Evolutionary conservation across 1,140 invertebrate genomes (phyloP).

Genomic region (Drosophila subpulchrella): DNA sequence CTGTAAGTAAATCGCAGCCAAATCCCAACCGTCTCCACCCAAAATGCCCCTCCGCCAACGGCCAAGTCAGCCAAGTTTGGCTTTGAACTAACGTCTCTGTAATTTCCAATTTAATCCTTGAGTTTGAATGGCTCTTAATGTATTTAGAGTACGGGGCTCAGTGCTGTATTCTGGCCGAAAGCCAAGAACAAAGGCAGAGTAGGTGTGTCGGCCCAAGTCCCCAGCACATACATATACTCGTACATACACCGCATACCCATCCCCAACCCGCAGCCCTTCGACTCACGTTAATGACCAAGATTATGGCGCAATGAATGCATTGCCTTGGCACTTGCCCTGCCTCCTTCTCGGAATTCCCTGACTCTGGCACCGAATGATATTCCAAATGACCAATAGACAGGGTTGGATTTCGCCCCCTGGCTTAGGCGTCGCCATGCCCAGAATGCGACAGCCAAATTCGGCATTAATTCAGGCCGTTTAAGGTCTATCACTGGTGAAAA

Average conservation of each 20-base stretch:
- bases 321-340: conserved; percentile 51
- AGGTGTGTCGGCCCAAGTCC: conserved; percentile 30
- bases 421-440: conserved; percentile 24
- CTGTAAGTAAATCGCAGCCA: conserved; percentile 88
- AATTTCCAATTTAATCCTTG: conserved; percentile 83
- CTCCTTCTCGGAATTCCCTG: conserved; percentile 17
- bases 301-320: conserved; percentile 81
- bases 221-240: neutral
- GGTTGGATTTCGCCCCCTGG: conserved; percentile 1
- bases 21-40: conserved; percentile 28
- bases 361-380: conserved; percentile 33
- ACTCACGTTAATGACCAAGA: conserved; percentile 78
- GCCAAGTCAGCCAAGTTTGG: conserved; percentile 62
- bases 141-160: conserved; percentile 54
- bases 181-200: conserved; percentile 61
- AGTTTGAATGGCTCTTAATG: conserved; percentile 79
- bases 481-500: conserved; percentile 20
- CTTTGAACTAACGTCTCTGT: conserved; percentile 74
- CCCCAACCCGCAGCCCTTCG: neutral
- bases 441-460: conserved; percentile 49
- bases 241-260: neutral
- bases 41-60: neutral
- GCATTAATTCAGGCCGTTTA: conserved; percentile 71
- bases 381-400: conserved; percentile 42
- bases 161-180: conserved; percentile 52